These are phyloP conservation scores for Eustalomyia histrio DNA, from an alignment of 2,888 invertebrate genomes.

Conservation along the genomic window DNA sequence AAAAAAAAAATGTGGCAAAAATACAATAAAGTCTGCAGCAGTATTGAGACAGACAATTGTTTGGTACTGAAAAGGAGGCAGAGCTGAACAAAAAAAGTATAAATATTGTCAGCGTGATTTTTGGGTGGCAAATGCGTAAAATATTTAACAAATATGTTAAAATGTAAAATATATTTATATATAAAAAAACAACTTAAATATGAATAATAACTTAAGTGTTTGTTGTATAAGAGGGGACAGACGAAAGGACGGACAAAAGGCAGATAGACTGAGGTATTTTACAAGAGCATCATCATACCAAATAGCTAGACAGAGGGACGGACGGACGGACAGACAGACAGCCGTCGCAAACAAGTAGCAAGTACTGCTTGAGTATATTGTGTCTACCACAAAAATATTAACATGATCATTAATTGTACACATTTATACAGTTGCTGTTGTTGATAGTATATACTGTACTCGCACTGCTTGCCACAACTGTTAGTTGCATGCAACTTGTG, in stretches of 20 bases:
- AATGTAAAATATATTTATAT: constrained; percentile 36
- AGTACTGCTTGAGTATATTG: constrained; percentile 36
- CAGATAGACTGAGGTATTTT: constrained; percentile 41
- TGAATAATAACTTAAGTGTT: constrained; percentile 46
- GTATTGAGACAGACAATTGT: constrained; percentile 68
- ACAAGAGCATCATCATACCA: not conserved
- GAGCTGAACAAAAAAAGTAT: constrained; percentile 16
- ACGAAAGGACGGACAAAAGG: constrained; percentile 18
- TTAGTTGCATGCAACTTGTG: constrained; percentile 37
- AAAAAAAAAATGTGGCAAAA: constrained; percentile 69
- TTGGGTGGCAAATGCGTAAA: constrained; percentile 70
- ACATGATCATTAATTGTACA: constrained; percentile 54
- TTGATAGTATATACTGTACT: not conserved
- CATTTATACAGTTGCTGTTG: constrained; percentile 6
- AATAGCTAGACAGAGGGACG: not conserved
- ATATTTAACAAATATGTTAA: constrained; percentile 69
- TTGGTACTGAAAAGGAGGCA: constrained; percentile 3
- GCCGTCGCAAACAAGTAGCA: constrained; percentile 34
- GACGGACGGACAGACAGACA: constrained; percentile 12
- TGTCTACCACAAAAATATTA: constrained; percentile 57
- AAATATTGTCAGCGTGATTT: constrained; percentile 64
- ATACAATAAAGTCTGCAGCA: constrained; percentile 72
- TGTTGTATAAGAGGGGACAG: constrained; percentile 8
- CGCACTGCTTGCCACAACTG: constrained; percentile 14
- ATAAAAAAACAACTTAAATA: constrained; percentile 54